Percentiles rank a stretch among this genome's conserved stretches.
Evolutionary conservation across 2,113 vertebrate genomes (phyloP).

Genomic region (Aix galericulata): DNA sequence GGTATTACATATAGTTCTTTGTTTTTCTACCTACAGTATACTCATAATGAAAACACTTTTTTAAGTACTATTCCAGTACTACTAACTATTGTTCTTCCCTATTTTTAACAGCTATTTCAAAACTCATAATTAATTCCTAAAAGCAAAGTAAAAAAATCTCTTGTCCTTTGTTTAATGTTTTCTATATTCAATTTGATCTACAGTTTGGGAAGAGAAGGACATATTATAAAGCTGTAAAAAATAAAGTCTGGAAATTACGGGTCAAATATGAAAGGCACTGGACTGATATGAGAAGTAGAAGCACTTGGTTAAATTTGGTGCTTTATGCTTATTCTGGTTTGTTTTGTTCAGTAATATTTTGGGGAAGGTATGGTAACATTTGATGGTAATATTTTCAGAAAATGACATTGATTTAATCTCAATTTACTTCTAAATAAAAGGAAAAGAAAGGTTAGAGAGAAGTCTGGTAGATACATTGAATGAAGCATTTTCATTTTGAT

Average conservation of each 20-base stretch:
- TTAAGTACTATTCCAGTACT: not conserved
- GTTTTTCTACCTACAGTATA: not conserved
- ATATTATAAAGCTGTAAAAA: not conserved
- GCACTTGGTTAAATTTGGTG: not conserved
- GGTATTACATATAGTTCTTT: rapidly evolving
- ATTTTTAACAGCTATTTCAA: not conserved
- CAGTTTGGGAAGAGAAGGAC: not conserved
- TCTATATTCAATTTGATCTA: not conserved
- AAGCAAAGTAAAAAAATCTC: not conserved
- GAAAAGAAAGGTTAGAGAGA: not conserved
- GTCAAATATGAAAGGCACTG: not conserved
- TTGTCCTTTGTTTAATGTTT: not conserved
- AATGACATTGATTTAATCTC: not conserved
- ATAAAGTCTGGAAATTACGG: not conserved
- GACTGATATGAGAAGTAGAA: not conserved
- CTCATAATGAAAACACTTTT: not conserved
- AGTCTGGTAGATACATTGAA: not conserved
- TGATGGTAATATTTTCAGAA: not conserved
- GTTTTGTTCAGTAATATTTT: not conserved
- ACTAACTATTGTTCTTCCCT: not conserved
- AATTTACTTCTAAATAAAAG: not conserved
- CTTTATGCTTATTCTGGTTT: not conserved
- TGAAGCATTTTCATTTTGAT: not conserved
- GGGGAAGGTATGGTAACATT: not conserved
- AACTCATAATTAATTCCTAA: not conserved